These are phyloP conservation scores for Cynocephalus volans DNA, from an alignment of 2,113 vertebrate genomes.

Conservation along the genomic window DNA sequence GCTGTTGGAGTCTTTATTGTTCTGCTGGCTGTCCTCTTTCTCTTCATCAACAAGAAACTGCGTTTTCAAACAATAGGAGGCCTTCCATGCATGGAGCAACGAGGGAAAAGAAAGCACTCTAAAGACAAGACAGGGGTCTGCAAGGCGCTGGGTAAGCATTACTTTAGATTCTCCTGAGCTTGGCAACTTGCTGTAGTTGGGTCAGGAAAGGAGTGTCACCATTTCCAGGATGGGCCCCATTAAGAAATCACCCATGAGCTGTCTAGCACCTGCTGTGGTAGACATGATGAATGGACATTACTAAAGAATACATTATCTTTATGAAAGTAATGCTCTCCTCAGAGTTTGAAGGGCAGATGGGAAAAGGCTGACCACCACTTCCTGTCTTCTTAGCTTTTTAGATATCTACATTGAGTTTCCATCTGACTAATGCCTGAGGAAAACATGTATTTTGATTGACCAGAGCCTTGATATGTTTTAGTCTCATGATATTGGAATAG, in stretches of 20 bases:
- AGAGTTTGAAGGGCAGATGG: neutral
- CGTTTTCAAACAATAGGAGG: slow-evolving; percentile 91
- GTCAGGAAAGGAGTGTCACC: neutral
- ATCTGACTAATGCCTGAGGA: neutral
- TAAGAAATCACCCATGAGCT: slow-evolving; percentile 47
- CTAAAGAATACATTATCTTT: slow-evolving; percentile 8
- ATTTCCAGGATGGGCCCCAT: slow-evolving; percentile 26
- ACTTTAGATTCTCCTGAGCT: neutral
- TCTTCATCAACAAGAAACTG: slow-evolving; percentile 95
- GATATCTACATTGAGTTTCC: neutral
- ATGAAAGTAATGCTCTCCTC: slow-evolving; percentile 44
- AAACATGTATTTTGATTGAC: neutral
- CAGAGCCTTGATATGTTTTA: neutral
- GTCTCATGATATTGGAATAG: neutral
- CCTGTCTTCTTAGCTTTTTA: neutral
- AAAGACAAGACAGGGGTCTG: slow-evolving; percentile 85
- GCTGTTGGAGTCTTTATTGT: slow-evolving; percentile 92
- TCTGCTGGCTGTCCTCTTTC: slow-evolving; percentile 92
- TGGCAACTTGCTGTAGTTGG: slow-evolving; percentile 28
- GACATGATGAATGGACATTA: neutral
- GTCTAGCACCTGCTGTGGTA: neutral
- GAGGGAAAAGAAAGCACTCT: slow-evolving; percentile 84
- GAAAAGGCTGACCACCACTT: neutral
- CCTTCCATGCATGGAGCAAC: slow-evolving; percentile 89
- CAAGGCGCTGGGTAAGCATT: slow-evolving; percentile 91